Conservation (phyloP, 2,888 invertebrate genomes). For the Lepidocyrtoides sp. region DNA sequence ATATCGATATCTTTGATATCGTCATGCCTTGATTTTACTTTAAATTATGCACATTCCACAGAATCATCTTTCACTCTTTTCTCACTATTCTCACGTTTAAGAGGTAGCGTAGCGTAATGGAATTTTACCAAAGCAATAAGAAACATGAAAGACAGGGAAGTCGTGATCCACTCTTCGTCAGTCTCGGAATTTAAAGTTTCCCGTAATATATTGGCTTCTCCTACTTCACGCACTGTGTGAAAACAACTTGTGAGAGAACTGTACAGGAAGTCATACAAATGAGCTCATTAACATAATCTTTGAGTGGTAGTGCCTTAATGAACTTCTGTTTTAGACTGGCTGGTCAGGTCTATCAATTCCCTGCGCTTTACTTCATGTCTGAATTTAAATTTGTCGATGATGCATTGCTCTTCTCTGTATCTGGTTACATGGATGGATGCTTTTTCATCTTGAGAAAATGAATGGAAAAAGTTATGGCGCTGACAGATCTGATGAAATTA, state of each 20-base stretch:
- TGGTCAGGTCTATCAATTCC: too few species aligned
- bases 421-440: too few species aligned
- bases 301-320: constrained; percentile 48
- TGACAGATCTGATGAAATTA: constrained; percentile 64
- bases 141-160: background rate
- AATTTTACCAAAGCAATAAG: background rate
- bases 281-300: constrained; percentile 74
- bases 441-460: background rate
- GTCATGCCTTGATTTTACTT: background rate
- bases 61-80: constrained; percentile 19
- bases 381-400: constrained; percentile 19
- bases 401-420: constrained; percentile 1
- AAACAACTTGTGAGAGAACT: constrained; percentile 66
- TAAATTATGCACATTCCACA: background rate
- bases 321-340: constrained; percentile 35
- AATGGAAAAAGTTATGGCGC: constrained; percentile 16
- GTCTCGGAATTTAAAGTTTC: constrained; percentile 6
- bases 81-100: background rate
- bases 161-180: constrained; percentile 59
- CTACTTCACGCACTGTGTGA: constrained; percentile 22
- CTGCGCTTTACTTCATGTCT: constrained; percentile 22
- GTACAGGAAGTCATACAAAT: constrained; percentile 75
- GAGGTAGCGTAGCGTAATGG: background rate
- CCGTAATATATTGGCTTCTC: constrained; percentile 1
- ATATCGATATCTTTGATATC: background rate